A percentile compares a stretch with the other conserved stretches of the same genome.
Evolutionary conservation across 2,888 invertebrate genomes (phyloP).

Genomic region (Mayetiola destructor): DNA sequence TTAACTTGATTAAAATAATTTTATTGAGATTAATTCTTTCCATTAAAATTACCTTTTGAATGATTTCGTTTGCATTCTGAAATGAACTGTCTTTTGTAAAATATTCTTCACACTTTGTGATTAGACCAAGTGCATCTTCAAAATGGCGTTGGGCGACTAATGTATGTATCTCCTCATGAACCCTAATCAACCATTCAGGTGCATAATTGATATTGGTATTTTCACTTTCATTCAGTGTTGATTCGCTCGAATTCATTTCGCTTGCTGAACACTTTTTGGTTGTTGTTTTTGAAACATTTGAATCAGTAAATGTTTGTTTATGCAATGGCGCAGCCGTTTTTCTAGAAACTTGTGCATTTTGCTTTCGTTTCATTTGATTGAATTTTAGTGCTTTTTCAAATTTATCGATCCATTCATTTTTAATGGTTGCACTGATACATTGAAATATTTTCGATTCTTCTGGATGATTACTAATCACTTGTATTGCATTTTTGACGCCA

Average conservation of each 20-base stretch:
- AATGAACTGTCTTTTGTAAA: constrained; percentile 31
- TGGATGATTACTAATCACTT: constrained; percentile 83
- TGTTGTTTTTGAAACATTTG: constrained; percentile 11
- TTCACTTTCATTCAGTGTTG: constrained; percentile 17
- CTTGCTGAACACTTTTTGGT: constrained; percentile 15
- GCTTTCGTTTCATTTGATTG: constrained; percentile 50
- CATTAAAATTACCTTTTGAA: constrained; percentile 20
- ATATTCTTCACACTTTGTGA: constrained; percentile 51
- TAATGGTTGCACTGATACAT: constrained; percentile 56
- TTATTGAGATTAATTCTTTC: neutral
- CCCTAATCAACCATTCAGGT: constrained; percentile 82
- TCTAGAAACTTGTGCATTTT: too few relatives aligned
- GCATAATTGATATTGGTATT: constrained; percentile 28
- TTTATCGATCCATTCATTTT: constrained; percentile 89
- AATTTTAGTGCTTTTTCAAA: constrained; percentile 81
- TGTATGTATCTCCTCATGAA: constrained; percentile 88
- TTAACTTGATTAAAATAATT: neutral
- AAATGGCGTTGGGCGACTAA: constrained; percentile 91
- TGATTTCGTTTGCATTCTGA: constrained; percentile 26
- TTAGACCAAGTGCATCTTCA: constrained; percentile 73
- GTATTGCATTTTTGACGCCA: constrained; percentile 82
- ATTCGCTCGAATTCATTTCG: constrained; percentile 23
- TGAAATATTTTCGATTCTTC: constrained; percentile 87
- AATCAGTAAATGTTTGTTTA: constrained; percentile 22
- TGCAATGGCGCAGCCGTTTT: constrained; percentile 37